Percentiles rank a stretch among this genome's conserved stretches.
phyloP scores from a whole-genome alignment of 2,888 invertebrate species.

The Limnephilus lunatus region DNA sequence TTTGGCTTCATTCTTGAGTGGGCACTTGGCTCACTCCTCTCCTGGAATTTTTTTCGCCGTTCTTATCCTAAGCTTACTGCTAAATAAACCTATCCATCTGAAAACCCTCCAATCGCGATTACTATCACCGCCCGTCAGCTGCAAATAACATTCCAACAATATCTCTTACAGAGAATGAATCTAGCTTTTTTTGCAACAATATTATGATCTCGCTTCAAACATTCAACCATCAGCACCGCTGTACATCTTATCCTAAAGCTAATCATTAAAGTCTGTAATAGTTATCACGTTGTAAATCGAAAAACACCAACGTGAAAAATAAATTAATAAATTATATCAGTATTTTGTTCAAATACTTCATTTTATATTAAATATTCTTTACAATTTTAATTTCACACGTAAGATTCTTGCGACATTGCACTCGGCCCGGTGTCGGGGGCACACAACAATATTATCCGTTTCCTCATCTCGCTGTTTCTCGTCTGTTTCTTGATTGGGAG shows the following conservation, averaged over 20 bases:
- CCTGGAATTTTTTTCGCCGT: constrained; percentile 59
- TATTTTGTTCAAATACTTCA: constrained; percentile 51
- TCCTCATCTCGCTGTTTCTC: constrained; percentile 9
- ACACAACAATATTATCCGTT: constrained; percentile 6
- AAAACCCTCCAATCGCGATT: constrained; percentile 33
- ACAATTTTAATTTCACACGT: constrained; percentile 31
- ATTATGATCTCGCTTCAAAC: neutral
- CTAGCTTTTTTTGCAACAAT: constrained; percentile 49
- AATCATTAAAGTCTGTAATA: constrained; percentile 53
- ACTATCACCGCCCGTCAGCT: constrained; percentile 15
- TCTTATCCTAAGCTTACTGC: constrained; percentile 60
- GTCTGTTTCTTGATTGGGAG: constrained; percentile 5
- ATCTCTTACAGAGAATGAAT: constrained; percentile 48
- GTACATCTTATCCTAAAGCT: constrained; percentile 50
- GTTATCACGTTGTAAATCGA: constrained; percentile 50
- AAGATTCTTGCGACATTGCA: constrained; percentile 39
- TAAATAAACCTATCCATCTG: constrained; percentile 62
- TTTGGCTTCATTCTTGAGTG: constrained; percentile 50
- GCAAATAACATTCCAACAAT: constrained; percentile 49
- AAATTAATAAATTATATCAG: constrained; percentile 65
- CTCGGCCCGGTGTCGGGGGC: neutral
- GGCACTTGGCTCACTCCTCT: neutral
- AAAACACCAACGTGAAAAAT: constrained; percentile 59
- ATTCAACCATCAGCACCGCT: constrained; percentile 48
- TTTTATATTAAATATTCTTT: constrained; percentile 36